Conservation (phyloP, 2,797 vertebrate genomes). For the Centroberyx gerrardi region DNA sequence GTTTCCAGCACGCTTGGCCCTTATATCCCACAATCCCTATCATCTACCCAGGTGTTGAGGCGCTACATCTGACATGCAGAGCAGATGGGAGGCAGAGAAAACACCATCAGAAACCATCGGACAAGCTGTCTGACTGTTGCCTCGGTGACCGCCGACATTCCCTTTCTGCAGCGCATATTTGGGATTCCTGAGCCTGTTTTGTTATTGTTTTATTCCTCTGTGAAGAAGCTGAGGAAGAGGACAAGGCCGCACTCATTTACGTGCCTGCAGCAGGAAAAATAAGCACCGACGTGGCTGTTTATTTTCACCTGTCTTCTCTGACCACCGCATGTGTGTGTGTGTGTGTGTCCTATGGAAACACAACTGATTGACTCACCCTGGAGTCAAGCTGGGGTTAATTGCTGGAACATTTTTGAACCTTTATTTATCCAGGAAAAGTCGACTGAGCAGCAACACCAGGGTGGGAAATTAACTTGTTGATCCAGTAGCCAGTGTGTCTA, state of each 20-base stretch:
- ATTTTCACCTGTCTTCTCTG: slow-evolving; percentile 58
- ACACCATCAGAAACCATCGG: background rate
- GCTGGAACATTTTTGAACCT: slow-evolving; percentile 20
- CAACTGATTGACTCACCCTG: slow-evolving; percentile 28
- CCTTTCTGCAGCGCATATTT: slow-evolving; percentile 56
- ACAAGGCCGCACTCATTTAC: slow-evolving; percentile 47
- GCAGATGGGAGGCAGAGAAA: background rate
- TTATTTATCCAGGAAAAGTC: too few relatives aligned
- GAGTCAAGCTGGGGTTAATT: slow-evolving; percentile 54
- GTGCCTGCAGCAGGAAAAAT: slow-evolving; percentile 57
- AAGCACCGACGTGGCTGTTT: slow-evolving; percentile 59
- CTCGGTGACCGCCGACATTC: slow-evolving; percentile 40
- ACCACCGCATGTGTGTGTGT: slow-evolving; percentile 28
- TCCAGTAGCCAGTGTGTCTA: background rate
- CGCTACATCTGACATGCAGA: too few relatives aligned
- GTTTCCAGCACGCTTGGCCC: background rate
- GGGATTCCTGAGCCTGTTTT: slow-evolving; percentile 63
- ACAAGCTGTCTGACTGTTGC: slow-evolving; percentile 22
- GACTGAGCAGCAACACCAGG: background rate
- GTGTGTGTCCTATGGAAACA: slow-evolving; percentile 19
- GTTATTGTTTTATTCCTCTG: slow-evolving; percentile 63
- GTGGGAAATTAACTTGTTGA: too few relatives aligned
- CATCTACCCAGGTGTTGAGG: too few relatives aligned
- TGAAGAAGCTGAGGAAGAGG: slow-evolving; percentile 49
- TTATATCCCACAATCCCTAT: too few relatives aligned